A percentile compares a stretch with the other conserved stretches of the same genome.
Conservation (phyloP, 2,888 invertebrate genomes). For the Mythimna loreyi region DNA sequence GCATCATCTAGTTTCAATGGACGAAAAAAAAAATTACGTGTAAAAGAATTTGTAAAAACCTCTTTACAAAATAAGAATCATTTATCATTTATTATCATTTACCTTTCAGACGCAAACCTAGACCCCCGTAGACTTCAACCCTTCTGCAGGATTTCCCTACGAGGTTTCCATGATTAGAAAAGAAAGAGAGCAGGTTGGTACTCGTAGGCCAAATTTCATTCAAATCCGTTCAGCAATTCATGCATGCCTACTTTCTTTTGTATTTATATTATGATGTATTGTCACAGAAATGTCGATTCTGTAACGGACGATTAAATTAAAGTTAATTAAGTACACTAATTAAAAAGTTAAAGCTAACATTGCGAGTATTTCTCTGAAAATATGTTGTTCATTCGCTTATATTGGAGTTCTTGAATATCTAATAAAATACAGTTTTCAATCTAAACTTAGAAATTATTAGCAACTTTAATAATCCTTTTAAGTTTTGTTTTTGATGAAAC, state of each 20-base stretch:
- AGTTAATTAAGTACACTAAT: neutral
- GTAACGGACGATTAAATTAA: neutral
- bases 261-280: neutral
- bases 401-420: neutral
- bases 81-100: too few species aligned
- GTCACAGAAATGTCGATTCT: neutral
- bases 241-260: neutral
- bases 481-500: neutral
- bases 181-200: too few species aligned
- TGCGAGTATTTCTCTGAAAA: neutral
- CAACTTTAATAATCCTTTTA: neutral
- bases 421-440: neutral
- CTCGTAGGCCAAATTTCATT: neutral
- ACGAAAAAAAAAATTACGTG: too few species aligned
- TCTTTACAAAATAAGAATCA: too few species aligned
- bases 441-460: neutral
- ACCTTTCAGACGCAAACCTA: too few species aligned
- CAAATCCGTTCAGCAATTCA: neutral
- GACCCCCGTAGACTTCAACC: too few species aligned
- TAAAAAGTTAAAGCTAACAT: neutral
- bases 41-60: too few species aligned
- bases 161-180: too few species aligned
- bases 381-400: neutral
- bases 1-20: too few species aligned
- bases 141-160: too few species aligned